A percentile compares a stretch with the other conserved stretches of the same genome.
phyloP scores from a whole-genome alignment of 53 echinoderm and acorn worm species.

The Pentamera pediparva region DNA sequence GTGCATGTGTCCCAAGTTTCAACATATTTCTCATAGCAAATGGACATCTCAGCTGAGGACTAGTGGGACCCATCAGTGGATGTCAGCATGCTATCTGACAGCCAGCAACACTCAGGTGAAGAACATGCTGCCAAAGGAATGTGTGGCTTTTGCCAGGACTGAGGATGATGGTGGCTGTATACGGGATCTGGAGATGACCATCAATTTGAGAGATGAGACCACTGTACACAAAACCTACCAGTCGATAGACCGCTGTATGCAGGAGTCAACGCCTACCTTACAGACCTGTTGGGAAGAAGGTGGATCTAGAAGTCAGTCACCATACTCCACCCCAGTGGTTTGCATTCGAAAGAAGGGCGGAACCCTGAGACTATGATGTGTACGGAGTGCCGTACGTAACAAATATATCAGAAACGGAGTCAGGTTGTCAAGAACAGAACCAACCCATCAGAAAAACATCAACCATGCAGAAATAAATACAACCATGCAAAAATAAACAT shows the following conservation, averaged over 20 bases:
- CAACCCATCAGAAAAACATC: no score
- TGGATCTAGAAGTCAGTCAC: conserved; percentile 4
- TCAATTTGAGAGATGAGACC: background rate
- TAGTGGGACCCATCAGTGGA: background rate
- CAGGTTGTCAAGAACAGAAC: no score
- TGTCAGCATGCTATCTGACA: background rate
- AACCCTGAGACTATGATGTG: background rate
- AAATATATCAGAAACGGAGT: background rate
- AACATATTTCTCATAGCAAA: background rate
- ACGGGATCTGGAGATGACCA: background rate
- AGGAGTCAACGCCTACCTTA: conserved; percentile 13
- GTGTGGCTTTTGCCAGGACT: background rate
- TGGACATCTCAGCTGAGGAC: background rate
- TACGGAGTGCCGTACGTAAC: background rate
- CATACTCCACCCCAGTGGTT: background rate
- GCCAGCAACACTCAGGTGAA: background rate
- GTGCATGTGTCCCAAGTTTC: background rate
- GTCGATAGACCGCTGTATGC: background rate
- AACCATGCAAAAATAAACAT: background rate
- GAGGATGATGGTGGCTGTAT: conserved; percentile 1
- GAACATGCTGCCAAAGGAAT: background rate
- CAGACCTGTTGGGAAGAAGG: background rate
- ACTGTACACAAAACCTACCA: background rate
- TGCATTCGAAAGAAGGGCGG: background rate
- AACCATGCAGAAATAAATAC: background rate